phyloP scores from a whole-genome alignment of 2,113 vertebrate genomes.

The Guaruba guarouba region DNA sequence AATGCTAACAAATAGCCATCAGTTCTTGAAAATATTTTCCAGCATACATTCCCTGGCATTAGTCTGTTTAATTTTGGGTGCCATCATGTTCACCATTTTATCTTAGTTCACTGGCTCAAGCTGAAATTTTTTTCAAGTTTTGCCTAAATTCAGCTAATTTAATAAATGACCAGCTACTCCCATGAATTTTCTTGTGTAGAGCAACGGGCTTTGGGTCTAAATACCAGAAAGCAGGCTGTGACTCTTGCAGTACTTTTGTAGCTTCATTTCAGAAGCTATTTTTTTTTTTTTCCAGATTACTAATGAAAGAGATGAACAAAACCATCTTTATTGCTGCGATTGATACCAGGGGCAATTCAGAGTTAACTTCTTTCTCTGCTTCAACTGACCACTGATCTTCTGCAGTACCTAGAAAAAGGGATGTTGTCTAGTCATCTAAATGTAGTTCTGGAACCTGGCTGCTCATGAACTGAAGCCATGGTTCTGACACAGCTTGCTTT shows the following conservation, averaged over 20 bases:
- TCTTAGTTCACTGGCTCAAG: neutral
- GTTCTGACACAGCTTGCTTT: neutral
- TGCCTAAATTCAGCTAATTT: neutral
- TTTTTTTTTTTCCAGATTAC: neutral
- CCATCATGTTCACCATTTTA: neutral
- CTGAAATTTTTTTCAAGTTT: constrained; percentile 16
- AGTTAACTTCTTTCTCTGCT: neutral
- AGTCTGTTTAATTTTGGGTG: neutral
- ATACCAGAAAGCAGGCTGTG: neutral
- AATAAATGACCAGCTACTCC: neutral
- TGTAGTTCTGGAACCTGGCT: neutral
- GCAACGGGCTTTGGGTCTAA: neutral
- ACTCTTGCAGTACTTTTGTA: neutral
- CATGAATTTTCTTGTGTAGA: neutral
- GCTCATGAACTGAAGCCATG: neutral
- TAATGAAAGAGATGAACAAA: neutral
- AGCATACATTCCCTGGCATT: neutral
- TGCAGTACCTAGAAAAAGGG: neutral
- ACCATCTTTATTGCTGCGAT: neutral
- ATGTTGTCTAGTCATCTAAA: neutral
- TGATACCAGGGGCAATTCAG: neutral
- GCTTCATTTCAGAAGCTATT: neutral
- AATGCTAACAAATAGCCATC: neutral
- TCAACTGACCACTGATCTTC: neutral
- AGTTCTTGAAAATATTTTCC: neutral